Percentiles rank a stretch among this genome's conserved stretches.
Evolutionary conservation across 2,888 invertebrate genomes (phyloP).

Genomic region (Troilus luridus): DNA sequence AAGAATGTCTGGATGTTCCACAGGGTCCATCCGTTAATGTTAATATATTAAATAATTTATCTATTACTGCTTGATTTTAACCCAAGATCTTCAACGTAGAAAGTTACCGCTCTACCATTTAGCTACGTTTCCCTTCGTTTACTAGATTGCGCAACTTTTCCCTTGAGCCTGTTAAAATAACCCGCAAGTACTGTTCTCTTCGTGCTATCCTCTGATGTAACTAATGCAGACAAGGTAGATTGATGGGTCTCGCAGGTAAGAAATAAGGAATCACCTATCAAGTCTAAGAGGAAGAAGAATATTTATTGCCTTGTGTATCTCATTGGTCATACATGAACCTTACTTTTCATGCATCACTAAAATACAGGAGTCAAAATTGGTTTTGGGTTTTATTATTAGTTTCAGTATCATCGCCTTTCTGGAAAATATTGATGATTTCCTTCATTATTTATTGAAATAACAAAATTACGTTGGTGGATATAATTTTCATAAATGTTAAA

Average conservation of each 20-base stretch:
- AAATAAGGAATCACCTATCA: conserved; percentile 27
- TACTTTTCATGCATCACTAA: neutral
- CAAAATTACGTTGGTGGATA: neutral
- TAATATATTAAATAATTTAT: too few species aligned
- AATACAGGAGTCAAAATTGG: neutral
- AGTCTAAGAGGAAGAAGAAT: neutral
- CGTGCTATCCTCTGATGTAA: neutral
- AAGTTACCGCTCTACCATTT: too few species aligned
- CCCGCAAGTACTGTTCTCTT: neutral
- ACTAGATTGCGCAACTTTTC: neutral
- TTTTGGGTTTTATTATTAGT: neutral
- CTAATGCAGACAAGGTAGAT: neutral
- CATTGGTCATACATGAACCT: conserved; percentile 40
- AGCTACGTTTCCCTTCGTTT: neutral
- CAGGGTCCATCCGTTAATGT: too few species aligned
- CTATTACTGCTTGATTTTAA: too few species aligned
- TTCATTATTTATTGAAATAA: neutral
- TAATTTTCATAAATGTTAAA: too few species aligned
- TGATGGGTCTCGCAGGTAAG: neutral
- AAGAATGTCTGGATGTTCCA: too few species aligned
- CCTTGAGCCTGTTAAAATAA: neutral
- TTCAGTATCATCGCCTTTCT: neutral
- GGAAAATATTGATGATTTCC: neutral
- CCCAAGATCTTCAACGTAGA: too few species aligned
- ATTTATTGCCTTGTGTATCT: neutral